A percentile compares a stretch with the other conserved stretches of the same genome.
These are phyloP conservation scores for Oscarella lobularis DNA, from an alignment of 37 sponge, comb jelly and placozoan genomes.

Conservation along the genomic window DNA sequence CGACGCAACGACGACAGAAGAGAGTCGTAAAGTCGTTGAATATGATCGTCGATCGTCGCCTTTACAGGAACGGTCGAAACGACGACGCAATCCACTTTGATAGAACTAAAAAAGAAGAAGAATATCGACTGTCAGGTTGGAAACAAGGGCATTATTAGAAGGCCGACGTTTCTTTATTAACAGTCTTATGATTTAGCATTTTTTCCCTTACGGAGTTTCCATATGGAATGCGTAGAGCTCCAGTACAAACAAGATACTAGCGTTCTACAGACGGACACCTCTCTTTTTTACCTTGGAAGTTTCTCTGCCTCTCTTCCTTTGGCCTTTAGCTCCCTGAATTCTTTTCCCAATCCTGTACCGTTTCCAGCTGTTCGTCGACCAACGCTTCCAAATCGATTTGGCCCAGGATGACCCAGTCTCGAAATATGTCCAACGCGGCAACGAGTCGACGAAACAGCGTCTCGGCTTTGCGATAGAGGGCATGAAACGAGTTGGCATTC, in stretches of 20 bases:
- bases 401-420: slow-evolving; percentile 78
- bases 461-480: slow-evolving; percentile 73
- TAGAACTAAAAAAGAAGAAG: no score
- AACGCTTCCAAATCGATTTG: slow-evolving; percentile 56
- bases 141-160: no score
- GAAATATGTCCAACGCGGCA: slow-evolving; percentile 36
- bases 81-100: slow-evolving; percentile 85
- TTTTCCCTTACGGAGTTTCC: no score
- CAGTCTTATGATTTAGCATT: no score
- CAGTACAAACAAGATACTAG: no score
- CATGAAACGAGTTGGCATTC: slow-evolving; percentile 59
- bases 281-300: slow-evolving; percentile 94
- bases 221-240: no score
- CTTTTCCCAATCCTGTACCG: slow-evolving; percentile 65
- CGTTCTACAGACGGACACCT: no score
- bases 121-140: no score
- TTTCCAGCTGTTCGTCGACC: slow-evolving; percentile 60
- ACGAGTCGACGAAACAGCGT: slow-evolving; percentile 48
- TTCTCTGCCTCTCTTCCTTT: slow-evolving; percentile 87
- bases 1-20: slow-evolving; percentile 59
- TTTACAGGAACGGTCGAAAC: slow-evolving; percentile 88
- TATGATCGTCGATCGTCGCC: slow-evolving; percentile 85
- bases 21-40: slow-evolving; percentile 86
- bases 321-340: slow-evolving; percentile 73
- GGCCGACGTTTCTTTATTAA: no score